Percentiles rank a stretch among this genome's conserved stretches.
Conservation (phyloP, 2,113 vertebrate species). For the Rostratula benghalensis region DNA sequence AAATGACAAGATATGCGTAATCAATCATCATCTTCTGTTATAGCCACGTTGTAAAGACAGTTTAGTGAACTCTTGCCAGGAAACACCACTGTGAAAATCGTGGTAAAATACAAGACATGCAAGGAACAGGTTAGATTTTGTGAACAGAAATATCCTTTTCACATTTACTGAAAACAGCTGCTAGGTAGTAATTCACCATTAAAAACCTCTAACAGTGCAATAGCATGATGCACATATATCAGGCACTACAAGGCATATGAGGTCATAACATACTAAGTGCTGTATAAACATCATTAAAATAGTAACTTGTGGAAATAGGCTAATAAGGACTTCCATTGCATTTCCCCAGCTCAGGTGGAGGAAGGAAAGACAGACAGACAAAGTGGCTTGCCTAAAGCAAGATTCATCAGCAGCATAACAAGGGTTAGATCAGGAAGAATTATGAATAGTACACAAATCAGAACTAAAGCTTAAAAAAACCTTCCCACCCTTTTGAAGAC, state of each 20-base stretch:
- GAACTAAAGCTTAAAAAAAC: background rate
- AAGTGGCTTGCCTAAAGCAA: background rate
- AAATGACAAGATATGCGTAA: background rate
- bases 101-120: background rate
- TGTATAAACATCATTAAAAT: background rate
- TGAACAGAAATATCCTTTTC: background rate
- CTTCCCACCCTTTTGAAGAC: background rate
- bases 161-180: background rate
- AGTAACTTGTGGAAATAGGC: background rate
- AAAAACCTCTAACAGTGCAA: background rate
- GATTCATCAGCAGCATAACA: background rate
- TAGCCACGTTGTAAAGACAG: background rate
- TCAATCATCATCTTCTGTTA: background rate
- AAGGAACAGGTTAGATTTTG: background rate
- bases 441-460: background rate
- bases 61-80: background rate
- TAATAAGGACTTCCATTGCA: background rate
- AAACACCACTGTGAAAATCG: background rate
- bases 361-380: background rate
- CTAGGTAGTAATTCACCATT: background rate
- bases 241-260: background rate
- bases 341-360: background rate
- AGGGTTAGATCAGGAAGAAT: background rate
- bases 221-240: background rate
- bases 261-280: rapidly evolving